Evolutionary conservation across 1,140 invertebrate species (phyloP).

Genomic region (Aphaenogaster ashmeadi): DNA sequence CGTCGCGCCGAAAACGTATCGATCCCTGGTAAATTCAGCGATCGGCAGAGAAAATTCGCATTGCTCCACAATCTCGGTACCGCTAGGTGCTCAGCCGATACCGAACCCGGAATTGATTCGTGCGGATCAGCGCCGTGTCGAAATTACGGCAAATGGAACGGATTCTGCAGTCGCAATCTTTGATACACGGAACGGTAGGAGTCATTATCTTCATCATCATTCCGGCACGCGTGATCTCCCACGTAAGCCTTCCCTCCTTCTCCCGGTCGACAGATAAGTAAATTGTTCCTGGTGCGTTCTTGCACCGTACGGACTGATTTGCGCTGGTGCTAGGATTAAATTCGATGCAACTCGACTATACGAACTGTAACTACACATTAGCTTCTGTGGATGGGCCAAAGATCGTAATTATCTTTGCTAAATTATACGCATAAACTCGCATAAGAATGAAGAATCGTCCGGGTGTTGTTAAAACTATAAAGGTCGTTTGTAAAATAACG

Average conservation of each 20-base stretch:
- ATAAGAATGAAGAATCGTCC: not conserved
- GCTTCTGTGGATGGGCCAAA: not conserved
- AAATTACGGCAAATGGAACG: conserved; percentile 64
- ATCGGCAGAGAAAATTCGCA: conserved; percentile 41
- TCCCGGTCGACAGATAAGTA: not conserved
- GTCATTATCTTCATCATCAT: conserved; percentile 73
- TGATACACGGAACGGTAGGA: conserved; percentile 2
- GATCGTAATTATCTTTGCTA: not conserved
- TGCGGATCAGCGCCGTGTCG: conserved; percentile 38
- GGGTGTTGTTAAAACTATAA: not conserved
- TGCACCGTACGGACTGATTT: conserved; percentile 19
- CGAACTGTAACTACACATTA: not conserved
- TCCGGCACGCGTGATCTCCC: conserved; percentile 65
- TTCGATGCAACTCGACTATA: not conserved
- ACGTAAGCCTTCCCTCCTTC: conserved; percentile 29
- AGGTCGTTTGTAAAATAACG: not conserved
- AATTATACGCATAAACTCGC: not conserved
- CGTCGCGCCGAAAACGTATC: not conserved
- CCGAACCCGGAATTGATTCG: conserved; percentile 64
- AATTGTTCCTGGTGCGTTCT: conserved; percentile 37
- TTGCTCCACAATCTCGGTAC: conserved; percentile 70
- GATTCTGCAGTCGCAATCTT: conserved; percentile 19
- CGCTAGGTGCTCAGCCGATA: conserved; percentile 55
- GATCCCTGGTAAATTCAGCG: not conserved
- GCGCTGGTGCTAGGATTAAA: not conserved